These are phyloP conservation scores for Hemicordylus capensis DNA, from an alignment of 2,113 vertebrate species.

Conservation along the genomic window DNA sequence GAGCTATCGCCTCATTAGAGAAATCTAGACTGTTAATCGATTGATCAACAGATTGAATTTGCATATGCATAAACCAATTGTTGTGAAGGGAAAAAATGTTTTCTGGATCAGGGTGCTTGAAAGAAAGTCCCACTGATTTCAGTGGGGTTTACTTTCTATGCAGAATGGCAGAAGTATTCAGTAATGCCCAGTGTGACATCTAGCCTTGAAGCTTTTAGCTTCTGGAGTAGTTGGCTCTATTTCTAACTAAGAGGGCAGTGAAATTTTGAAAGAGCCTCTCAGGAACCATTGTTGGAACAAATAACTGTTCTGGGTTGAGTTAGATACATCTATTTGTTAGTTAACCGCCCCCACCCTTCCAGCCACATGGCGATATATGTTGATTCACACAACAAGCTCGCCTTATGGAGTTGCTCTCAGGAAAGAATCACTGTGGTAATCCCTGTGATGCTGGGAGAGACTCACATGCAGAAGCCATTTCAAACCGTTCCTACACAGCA, in stretches of 20 bases:
- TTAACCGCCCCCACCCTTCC: too few species aligned
- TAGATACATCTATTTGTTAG: too few species aligned
- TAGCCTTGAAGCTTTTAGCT: neutral
- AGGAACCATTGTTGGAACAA: neutral
- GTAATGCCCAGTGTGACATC: too few species aligned
- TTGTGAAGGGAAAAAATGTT: too few species aligned
- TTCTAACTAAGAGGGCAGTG: neutral
- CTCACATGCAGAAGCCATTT: neutral
- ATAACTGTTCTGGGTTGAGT: neutral
- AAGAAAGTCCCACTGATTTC: too few species aligned
- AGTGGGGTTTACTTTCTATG: neutral
- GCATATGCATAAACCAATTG: too few species aligned
- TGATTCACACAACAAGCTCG: neutral
- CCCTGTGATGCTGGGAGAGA: neutral
- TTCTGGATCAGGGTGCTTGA: too few species aligned
- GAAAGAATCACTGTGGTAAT: neutral
- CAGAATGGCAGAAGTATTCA: neutral
- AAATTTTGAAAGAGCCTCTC: neutral
- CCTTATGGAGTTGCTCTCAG: neutral
- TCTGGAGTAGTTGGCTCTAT: neutral
- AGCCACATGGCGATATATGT: neutral
- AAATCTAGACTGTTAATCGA: too few species aligned
- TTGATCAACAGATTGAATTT: too few species aligned
- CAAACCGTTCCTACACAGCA: neutral
- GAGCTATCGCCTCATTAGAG: neutral